Percentiles rank a stretch among this genome's conserved stretches.
Conservation (phyloP, 2,888 invertebrate species). For the Pachliopta kotzebuea region DNA sequence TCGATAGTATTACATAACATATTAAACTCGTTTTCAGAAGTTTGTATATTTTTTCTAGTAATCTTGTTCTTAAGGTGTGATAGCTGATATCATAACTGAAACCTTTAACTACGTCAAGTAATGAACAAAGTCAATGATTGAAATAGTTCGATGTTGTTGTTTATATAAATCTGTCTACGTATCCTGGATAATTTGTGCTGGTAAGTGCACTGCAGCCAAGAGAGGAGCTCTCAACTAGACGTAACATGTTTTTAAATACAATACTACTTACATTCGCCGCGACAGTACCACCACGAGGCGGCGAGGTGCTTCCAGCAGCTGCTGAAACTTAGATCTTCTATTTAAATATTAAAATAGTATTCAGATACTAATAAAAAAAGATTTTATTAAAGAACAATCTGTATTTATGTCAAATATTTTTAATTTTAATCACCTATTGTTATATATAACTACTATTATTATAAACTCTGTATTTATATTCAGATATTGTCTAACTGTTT, state of each 20-base stretch:
- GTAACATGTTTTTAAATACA: conserved; percentile 51
- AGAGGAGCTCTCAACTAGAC: conserved; percentile 45
- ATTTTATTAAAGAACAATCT: too few relatives aligned
- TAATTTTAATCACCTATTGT: too few relatives aligned
- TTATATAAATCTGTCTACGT: conserved; percentile 30
- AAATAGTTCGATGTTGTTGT: conserved; percentile 4
- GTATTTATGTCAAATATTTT: too few relatives aligned
- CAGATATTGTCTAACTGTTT: too few relatives aligned
- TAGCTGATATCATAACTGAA: too few relatives aligned
- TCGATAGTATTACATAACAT: too few relatives aligned
- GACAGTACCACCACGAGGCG: conserved; percentile 20
- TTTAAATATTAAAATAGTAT: neutral
- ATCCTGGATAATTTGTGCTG: conserved; percentile 36
- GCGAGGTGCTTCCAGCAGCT: conserved; percentile 23
- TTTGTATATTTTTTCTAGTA: too few relatives aligned
- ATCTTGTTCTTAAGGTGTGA: too few relatives aligned
- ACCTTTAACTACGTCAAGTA: neutral
- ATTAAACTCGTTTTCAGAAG: too few relatives aligned
- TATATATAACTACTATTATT: too few relatives aligned
- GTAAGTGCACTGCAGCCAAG: conserved; percentile 50
- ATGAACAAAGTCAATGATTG: conserved; percentile 32
- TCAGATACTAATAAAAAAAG: too few relatives aligned
- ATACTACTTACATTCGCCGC: conserved; percentile 39
- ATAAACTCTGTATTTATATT: too few relatives aligned
- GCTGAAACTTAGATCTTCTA: conserved; percentile 16